Conservation (phyloP, 2,113 vertebrate genomes). For the Tapirus terrestris region DNA sequence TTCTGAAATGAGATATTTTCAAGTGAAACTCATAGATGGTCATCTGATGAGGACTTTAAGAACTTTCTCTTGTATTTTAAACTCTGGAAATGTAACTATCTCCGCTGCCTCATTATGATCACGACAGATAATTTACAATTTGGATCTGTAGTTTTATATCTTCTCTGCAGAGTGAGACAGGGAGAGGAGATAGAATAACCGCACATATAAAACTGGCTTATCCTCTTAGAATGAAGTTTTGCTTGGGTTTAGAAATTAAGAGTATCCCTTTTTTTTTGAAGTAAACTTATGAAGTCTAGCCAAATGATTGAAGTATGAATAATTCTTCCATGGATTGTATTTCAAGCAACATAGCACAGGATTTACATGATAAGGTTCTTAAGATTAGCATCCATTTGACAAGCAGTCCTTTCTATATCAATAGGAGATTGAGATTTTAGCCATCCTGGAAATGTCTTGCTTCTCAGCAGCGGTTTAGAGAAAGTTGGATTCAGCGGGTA, state of each 20-base stretch:
- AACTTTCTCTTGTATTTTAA: constrained; percentile 9
- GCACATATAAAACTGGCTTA: background rate
- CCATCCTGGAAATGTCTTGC: constrained; percentile 56
- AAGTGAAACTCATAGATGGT: constrained; percentile 28
- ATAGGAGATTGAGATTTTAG: constrained; percentile 32
- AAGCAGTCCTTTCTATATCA: constrained; percentile 44
- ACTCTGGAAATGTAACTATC: constrained; percentile 4
- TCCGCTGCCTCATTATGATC: background rate
- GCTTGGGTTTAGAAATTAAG: constrained; percentile 25
- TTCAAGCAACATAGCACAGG: constrained; percentile 53
- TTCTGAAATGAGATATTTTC: constrained; percentile 58
- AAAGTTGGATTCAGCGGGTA: background rate
- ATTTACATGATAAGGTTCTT: constrained; percentile 47
- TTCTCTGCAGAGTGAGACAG: background rate
- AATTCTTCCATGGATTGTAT: constrained; percentile 65
- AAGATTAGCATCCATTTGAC: constrained; percentile 38
- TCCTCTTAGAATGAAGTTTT: constrained; percentile 40
- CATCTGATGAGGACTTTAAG: background rate
- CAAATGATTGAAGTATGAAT: constrained; percentile 72
- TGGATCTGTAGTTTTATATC: background rate
- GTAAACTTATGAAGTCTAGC: constrained; percentile 63
- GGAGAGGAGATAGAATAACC: background rate
- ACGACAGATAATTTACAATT: constrained; percentile 33
- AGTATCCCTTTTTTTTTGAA: constrained; percentile 61
- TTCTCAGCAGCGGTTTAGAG: background rate